Base-by-base conservation (phyloP, 2,888 invertebrate species). In the Buathra laborator region DNA sequence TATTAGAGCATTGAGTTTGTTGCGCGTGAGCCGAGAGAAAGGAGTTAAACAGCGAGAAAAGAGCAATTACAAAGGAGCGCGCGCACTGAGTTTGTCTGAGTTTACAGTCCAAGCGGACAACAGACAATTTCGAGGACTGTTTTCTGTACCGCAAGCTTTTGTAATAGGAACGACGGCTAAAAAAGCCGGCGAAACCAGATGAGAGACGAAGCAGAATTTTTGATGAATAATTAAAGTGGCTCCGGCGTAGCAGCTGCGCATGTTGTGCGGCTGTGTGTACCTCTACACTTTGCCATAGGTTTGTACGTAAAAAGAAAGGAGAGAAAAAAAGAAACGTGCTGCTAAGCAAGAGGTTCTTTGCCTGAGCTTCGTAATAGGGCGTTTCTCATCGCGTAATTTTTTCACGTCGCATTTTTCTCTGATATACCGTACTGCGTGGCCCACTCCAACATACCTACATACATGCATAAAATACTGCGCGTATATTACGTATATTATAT, bases 191-290 rank as follows among this genome's bases (percentile, higher is more conserved):
- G 14, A 46, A 59, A 44, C 29, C 43, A 3, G 44, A 59, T 44
- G 59, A 59, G 24, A 51, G 72, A 24, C 14, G 44, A 14, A 19
- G 56, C 44, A n/a, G 29, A 72, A 44, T 72, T 72, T 72, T 14
- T 44, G 56, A 44, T 59, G 72, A 72, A 59, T 72, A 59, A 72
- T 72, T 72, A 72, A 59, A 72, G 59, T 32, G 29, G 29, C 59
- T 59, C 9, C 32, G 59, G 5, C 14, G 59, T 32, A 59, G 29
- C 59, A 59, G 59, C 59, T 59, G 59, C 5, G 29, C 59, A 32
- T 14, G 59, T 59, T 29, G 24, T 7, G 14, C 29, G n/a, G 14
- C 32, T 32, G 37, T 37, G 64, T 37, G n/a, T 3, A 37, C 19
- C 56, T 9, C 19, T 56, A 68, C 24, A 4, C 46, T 48, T 68